phyloP scores from a whole-genome alignment of 2,888 invertebrate species.

The Druceiella hillmani region DNA sequence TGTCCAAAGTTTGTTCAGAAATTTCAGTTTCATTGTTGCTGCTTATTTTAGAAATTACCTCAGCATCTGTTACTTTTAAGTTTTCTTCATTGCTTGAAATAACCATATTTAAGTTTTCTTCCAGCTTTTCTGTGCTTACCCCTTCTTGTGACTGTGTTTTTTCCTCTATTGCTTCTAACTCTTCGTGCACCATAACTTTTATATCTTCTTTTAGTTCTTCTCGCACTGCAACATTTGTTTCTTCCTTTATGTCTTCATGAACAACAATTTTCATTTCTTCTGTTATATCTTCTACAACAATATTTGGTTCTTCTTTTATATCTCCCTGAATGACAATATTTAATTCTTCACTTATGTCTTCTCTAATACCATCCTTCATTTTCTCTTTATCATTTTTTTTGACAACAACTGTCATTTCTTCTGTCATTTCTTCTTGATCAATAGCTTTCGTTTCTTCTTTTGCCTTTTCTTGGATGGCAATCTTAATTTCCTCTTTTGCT shows the following conservation, averaged over 20 bases:
- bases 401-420: constrained; percentile 17
- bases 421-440: constrained; percentile 12
- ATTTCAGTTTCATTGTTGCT: no score
- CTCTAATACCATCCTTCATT: constrained; percentile 10
- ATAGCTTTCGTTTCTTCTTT: constrained; percentile 19
- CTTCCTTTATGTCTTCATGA: background rate
- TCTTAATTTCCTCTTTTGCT: no score
- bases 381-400: constrained; percentile 17
- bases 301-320: constrained; percentile 7
- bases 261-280: background rate
- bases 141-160: no score
- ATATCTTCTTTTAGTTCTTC: constrained; percentile 29
- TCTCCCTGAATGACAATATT: constrained; percentile 2
- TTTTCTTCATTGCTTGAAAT: no score
- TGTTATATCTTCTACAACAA: background rate
- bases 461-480: constrained; percentile 17
- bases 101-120: no score
- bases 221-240: constrained; percentile 15
- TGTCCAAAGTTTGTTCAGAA: no score
- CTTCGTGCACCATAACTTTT: no score
- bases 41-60: no score
- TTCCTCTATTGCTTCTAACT: no score
- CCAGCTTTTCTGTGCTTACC: no score
- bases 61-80: no score
- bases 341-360: constrained; percentile 18